Conservation (phyloP, 2,888 invertebrate species). For the Idaea dimidiata region DNA sequence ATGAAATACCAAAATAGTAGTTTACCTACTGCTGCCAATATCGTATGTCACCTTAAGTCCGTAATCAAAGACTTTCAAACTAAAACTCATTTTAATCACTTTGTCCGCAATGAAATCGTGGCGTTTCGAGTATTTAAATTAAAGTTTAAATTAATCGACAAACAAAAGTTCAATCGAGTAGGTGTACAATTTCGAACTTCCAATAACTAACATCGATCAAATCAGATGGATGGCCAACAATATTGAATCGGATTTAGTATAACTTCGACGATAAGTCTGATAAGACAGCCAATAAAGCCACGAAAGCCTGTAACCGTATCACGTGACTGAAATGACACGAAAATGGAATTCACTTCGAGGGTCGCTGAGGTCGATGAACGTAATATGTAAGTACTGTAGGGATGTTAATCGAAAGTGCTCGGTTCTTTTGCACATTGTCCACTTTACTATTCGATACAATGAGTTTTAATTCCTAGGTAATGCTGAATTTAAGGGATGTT, state of each 20-base stretch:
- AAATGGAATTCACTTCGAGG: constrained; percentile 32
- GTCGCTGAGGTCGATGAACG: constrained; percentile 31
- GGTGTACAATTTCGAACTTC: not conserved
- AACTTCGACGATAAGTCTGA: constrained; percentile 19
- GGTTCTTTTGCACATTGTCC: too few relatives aligned
- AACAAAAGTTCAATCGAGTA: not conserved
- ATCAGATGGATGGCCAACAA: not conserved
- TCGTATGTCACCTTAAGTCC: too few relatives aligned
- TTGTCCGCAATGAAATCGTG: too few relatives aligned
- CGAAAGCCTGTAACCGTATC: constrained; percentile 21
- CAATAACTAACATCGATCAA: not conserved
- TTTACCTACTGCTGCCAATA: too few relatives aligned
- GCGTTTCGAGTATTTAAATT: not conserved
- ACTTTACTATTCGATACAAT: too few relatives aligned
- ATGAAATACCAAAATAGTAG: too few relatives aligned
- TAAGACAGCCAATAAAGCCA: constrained; percentile 5
- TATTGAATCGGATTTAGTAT: not conserved
- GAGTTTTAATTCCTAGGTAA: too few relatives aligned
- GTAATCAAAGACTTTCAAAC: too few relatives aligned
- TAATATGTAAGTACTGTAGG: constrained; percentile 7
- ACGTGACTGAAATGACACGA: constrained; percentile 44
- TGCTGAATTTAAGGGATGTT: too few relatives aligned
- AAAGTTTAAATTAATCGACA: not conserved
- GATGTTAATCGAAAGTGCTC: too few relatives aligned
- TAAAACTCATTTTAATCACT: too few relatives aligned